These are phyloP conservation scores for Chloropsis cyanopogon DNA, from an alignment of 2,113 vertebrate species.

Conservation along the genomic window DNA sequence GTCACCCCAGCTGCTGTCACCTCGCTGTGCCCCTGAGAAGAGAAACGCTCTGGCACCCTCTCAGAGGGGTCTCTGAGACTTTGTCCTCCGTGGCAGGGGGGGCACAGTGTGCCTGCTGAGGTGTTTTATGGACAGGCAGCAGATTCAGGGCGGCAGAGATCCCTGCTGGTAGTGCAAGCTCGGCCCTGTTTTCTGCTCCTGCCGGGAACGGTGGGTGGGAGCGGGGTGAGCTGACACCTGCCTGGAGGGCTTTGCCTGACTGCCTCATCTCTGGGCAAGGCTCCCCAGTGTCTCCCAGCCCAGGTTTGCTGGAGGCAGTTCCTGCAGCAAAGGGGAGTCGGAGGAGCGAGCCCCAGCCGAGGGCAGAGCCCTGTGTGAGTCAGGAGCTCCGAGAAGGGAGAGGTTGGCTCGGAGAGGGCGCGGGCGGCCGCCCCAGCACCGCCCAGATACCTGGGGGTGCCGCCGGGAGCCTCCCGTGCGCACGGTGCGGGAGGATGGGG, in stretches of 20 bases:
- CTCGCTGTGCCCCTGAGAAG: not conserved
- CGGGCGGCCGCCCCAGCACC: slow-evolving; percentile 19
- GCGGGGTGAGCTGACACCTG: not conserved
- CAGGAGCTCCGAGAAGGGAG: slow-evolving; percentile 1
- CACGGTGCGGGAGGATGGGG: not conserved
- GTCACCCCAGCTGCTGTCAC: not conserved
- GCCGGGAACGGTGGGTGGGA: rapidly evolving
- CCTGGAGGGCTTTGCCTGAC: not conserved
- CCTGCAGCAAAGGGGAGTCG: not conserved
- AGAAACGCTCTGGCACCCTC: rapidly evolving
- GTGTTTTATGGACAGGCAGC: not conserved
- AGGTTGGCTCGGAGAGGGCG: not conserved
- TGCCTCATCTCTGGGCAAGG: not conserved
- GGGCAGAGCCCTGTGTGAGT: not conserved
- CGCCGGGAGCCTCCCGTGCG: slow-evolving; percentile 18
- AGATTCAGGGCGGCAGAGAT: not conserved
- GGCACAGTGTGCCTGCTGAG: not conserved
- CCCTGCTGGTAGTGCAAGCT: not conserved
- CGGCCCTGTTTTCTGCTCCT: not conserved
- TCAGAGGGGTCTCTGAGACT: not conserved
- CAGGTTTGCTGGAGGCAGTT: not conserved
- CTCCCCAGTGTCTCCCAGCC: not conserved
- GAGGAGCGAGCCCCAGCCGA: not conserved
- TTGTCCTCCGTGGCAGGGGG: not conserved
- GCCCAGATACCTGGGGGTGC: slow-evolving; percentile 40